Base-by-base conservation (phyloP, 2,888 invertebrate species). In the Theretra japonica region DNA sequence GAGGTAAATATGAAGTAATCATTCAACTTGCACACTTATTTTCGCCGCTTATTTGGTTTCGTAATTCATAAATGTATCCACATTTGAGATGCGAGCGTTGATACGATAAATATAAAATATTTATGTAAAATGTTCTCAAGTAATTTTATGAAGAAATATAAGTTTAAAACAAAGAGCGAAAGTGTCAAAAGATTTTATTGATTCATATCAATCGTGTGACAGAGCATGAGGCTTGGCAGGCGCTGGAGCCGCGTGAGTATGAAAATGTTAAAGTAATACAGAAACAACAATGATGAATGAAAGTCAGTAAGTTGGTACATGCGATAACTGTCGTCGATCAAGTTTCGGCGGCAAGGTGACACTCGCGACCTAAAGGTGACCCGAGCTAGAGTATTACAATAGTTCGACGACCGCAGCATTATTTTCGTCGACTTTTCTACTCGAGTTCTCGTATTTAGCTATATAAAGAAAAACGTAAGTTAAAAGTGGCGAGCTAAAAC, bases 321-420 rank as follows among this genome's bases (percentile, higher is more conserved):
- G 84, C 86, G 88, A 89, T 90, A 88, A 89, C 83, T 87, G 88
- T 88, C 86, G 89, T 86, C 87, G 88, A 90, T 92, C 90, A 87
- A 90, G 89, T 91, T 91, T 90, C 86, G 86, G 90, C 87, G 91
- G 83, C 90, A 93, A 94, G 92, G 93, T 93, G 93, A 93, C 93
- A 89, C 87, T 81, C 78, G 83, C 86, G 92, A 90, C 92, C 92
- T 83, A 82, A 91, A 93, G 92, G 93, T 93, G 92, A 93, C 91
- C 89, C 83, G 81, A 76, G 82, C 81, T 85, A 77, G 83, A 80
- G 81, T 83, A 81, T 82, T 83, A 82, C 82, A 84, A 82, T 82
- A 84, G 93, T 90, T 88, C 90, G 87, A 84, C 85, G 93, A 92
- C 91, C 93, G 78, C 83, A 73, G 74, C 74, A 75, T 77, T 82